These are phyloP conservation scores for Malurus splendens DNA, from an alignment of 2,797 vertebrate genomes.

Conservation along the genomic window DNA sequence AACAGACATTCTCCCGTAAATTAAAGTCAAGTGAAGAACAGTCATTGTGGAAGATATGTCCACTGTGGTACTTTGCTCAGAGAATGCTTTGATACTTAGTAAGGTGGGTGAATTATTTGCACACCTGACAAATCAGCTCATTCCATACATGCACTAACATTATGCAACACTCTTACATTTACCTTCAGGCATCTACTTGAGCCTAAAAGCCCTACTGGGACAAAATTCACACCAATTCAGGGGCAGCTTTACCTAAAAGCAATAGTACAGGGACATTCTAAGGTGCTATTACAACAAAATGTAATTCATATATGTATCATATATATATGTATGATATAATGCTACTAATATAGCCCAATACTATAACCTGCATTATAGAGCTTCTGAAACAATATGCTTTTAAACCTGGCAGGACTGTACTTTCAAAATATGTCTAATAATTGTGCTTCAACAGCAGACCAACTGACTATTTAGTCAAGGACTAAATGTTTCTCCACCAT, in stretches of 20 bases:
- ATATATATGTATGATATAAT: background rate
- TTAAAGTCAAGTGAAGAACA: background rate
- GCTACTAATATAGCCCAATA: background rate
- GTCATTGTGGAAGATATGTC: background rate
- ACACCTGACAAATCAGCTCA: background rate
- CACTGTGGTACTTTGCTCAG: background rate
- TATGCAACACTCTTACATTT: rapidly evolving
- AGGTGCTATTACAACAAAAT: background rate
- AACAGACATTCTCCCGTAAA: background rate
- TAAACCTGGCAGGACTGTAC: background rate
- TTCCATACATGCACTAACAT: background rate
- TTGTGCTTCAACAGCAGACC: background rate
- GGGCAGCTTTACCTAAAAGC: background rate
- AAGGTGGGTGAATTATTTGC: background rate
- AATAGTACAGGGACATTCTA: background rate
- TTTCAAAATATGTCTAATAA: background rate
- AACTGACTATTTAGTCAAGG: background rate
- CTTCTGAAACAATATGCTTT: background rate
- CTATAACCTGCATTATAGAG: background rate
- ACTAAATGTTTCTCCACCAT: background rate
- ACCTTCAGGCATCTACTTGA: background rate
- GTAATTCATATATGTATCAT: background rate
- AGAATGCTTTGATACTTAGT: background rate
- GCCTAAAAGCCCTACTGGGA: background rate
- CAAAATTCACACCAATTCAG: background rate